These are phyloP conservation scores for Callosobruchus maculatus DNA, from an alignment of 2,888 invertebrate genomes.

Conservation along the genomic window DNA sequence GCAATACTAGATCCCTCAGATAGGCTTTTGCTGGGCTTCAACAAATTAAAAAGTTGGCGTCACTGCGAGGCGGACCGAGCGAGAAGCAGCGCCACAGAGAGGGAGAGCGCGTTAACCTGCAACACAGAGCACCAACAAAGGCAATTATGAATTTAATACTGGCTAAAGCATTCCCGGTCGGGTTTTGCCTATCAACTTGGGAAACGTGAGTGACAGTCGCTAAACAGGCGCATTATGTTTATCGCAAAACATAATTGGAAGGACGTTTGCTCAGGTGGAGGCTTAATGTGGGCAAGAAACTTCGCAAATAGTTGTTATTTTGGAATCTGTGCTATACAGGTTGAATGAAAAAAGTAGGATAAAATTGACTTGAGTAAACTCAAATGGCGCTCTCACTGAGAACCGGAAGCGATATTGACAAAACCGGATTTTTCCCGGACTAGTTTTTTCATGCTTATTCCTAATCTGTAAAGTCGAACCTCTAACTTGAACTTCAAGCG, in stretches of 20 bases:
- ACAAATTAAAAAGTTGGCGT: neutral
- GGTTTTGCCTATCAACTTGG: neutral
- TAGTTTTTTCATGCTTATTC: too few species aligned
- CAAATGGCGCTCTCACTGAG: too few species aligned
- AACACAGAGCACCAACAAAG: neutral
- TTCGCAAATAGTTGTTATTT: neutral
- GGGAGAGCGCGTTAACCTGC: neutral
- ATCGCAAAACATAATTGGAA: neutral
- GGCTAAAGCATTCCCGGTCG: neutral
- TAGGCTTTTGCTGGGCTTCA: neutral
- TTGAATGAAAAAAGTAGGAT: too few species aligned
- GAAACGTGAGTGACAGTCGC: neutral
- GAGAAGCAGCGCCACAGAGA: neutral
- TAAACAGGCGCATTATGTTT: neutral
- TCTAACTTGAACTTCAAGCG: too few species aligned
- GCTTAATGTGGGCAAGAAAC: neutral
- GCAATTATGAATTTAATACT: neutral
- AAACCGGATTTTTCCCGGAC: too few species aligned
- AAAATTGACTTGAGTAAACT: too few species aligned
- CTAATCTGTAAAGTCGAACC: too few species aligned
- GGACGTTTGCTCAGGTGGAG: neutral
- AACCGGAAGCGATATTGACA: too few species aligned
- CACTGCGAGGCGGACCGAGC: neutral
- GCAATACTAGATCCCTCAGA: neutral
- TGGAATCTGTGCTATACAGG: too few species aligned